phyloP scores from a whole-genome alignment of 1,140 invertebrate genomes.

The Zophobas morio region DNA sequence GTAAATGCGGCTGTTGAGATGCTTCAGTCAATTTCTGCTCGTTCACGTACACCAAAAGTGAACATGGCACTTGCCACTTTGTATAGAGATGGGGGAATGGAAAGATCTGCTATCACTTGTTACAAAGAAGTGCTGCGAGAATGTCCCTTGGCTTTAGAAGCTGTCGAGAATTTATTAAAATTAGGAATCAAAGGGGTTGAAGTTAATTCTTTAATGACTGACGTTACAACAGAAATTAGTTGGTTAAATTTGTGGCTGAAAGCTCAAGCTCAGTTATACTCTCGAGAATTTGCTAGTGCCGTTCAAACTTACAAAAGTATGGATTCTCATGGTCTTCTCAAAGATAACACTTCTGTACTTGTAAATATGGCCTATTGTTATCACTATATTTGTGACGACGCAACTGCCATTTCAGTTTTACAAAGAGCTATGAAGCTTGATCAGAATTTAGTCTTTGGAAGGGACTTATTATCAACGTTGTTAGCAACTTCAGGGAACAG shows the following conservation, averaged over 20 bases:
- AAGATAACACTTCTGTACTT: slow-evolving; percentile 77
- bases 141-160: slow-evolving; percentile 78
- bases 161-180: slow-evolving; percentile 78
- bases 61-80: slow-evolving; percentile 85
- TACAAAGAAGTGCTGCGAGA: slow-evolving; percentile 86
- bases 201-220: slow-evolving; percentile 78
- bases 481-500: slow-evolving; percentile 59
- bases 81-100: slow-evolving; percentile 80
- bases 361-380: slow-evolving; percentile 78
- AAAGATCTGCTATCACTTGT: slow-evolving; percentile 81
- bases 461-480: slow-evolving; percentile 61
- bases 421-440: slow-evolving; percentile 63
- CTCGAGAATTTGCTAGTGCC: slow-evolving; percentile 76
- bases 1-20: slow-evolving; percentile 75
- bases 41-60: slow-evolving; percentile 66
- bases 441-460: slow-evolving; percentile 61
- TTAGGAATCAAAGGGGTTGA: slow-evolving; percentile 81
- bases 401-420: slow-evolving; percentile 66
- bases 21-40: slow-evolving; percentile 81
- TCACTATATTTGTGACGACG: slow-evolving; percentile 73
- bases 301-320: slow-evolving; percentile 75
- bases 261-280: slow-evolving; percentile 77
- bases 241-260: slow-evolving; percentile 81
- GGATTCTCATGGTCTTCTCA: slow-evolving; percentile 74
- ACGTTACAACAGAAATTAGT: slow-evolving; percentile 69